These are phyloP conservation scores for Muscicapa adusta DNA, from an alignment of 2,113 vertebrate species.

Conservation along the genomic window DNA sequence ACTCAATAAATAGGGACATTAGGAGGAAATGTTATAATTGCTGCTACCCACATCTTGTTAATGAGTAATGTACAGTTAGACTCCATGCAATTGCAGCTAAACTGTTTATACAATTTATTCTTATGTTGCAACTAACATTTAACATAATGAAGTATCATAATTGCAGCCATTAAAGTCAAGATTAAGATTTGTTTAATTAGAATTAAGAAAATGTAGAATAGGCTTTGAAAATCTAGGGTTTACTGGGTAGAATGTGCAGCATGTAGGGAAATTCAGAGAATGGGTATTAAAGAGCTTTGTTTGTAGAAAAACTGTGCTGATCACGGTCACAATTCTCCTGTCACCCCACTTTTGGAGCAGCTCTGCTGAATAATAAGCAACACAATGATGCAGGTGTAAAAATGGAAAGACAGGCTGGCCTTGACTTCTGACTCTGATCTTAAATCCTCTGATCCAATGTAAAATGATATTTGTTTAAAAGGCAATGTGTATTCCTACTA, in stretches of 20 bases:
- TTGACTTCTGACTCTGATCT: background rate
- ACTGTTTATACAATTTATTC: conserved; percentile 86
- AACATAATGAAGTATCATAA: conserved; percentile 86
- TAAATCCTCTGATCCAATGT: background rate
- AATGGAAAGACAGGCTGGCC: background rate
- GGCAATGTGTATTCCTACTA: background rate
- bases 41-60: conserved; percentile 86
- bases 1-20: conserved; percentile 86
- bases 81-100: conserved; percentile 82
- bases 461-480: background rate
- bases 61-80: conserved; percentile 87
- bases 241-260: conserved; percentile 35
- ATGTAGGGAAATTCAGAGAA: conserved; percentile 1
- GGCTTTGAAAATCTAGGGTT: conserved; percentile 61
- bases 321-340: background rate
- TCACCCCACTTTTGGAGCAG: background rate
- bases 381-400: background rate
- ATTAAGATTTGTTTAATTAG: conserved; percentile 88
- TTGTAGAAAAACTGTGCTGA: background rate
- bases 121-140: conserved; percentile 82
- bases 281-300: conserved; percentile 36
- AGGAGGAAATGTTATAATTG: conserved; percentile 83
- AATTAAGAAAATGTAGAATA: conserved; percentile 83
- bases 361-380: background rate
- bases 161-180: conserved; percentile 82